Evolutionary conservation across 2,113 vertebrate genomes (phyloP).

Genomic region (Psettodes erumei): DNA sequence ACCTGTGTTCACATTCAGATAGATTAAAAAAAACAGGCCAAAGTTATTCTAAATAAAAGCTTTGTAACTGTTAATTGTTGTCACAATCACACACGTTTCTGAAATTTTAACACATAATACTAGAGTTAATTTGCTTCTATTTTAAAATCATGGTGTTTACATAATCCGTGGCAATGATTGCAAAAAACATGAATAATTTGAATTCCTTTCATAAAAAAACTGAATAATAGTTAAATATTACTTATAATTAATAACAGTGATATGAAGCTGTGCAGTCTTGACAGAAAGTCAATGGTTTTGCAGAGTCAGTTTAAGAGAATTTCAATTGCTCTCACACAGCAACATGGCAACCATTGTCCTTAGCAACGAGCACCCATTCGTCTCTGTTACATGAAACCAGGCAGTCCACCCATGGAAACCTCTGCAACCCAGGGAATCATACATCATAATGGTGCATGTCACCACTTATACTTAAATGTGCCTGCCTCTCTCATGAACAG

Average conservation of each 20-base stretch:
- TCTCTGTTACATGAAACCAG: conserved; percentile 9
- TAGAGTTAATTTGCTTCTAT: background rate
- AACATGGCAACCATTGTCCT: background rate
- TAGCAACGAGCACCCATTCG: background rate
- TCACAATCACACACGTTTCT: background rate
- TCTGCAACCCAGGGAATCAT: background rate
- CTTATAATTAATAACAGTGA: background rate
- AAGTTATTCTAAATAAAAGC: too few relatives aligned
- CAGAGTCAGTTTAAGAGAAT: background rate
- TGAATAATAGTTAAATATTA: background rate
- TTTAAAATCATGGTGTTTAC: background rate
- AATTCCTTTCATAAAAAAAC: background rate
- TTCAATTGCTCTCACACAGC: background rate
- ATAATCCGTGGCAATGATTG: background rate
- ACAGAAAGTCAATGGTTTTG: background rate
- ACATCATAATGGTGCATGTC: background rate
- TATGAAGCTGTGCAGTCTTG: background rate
- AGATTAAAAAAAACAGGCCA: too few relatives aligned
- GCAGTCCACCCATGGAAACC: background rate
- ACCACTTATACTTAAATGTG: too few relatives aligned
- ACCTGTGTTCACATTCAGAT: background rate
- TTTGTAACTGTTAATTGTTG: background rate
- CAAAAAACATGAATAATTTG: background rate
- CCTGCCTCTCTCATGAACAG: background rate
- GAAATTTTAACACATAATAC: background rate